Conservation (phyloP, 2,113 vertebrate genomes). For the Cisticola juncidis region DNA sequence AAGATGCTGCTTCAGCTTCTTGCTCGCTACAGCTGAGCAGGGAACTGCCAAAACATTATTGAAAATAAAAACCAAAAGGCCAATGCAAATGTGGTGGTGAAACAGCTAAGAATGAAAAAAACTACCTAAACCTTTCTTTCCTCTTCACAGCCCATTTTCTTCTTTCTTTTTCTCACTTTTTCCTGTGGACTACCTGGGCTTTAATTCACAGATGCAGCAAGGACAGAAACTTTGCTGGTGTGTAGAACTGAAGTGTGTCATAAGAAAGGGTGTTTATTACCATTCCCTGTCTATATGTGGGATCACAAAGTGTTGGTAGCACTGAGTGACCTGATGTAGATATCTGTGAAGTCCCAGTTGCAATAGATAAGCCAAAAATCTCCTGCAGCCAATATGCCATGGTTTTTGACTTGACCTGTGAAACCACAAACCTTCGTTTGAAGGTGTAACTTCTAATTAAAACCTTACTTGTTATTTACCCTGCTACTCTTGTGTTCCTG, state of each 20-base stretch:
- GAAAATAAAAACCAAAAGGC: background rate
- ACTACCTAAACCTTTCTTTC: background rate
- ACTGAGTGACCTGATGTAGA: background rate
- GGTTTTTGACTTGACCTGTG: background rate
- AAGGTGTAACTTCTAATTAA: background rate
- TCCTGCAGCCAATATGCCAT: background rate
- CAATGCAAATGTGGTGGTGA: background rate
- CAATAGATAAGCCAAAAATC: background rate
- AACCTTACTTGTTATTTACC: background rate
- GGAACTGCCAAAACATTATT: background rate
- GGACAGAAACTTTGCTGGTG: background rate
- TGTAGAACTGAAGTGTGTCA: background rate
- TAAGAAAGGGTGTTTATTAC: background rate
- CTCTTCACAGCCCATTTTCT: background rate
- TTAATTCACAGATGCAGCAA: background rate
- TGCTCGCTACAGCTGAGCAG: background rate
- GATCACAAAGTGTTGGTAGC: background rate
- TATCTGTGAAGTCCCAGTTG: background rate
- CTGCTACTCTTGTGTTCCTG: background rate
- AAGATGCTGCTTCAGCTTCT: background rate
- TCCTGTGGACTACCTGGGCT: background rate
- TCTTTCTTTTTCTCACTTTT: background rate
- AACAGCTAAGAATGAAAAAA: background rate
- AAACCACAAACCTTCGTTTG: background rate
- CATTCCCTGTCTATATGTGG: background rate